Base-by-base conservation (phyloP, 1,140 invertebrate species). In the Bombus difficillimus region DNA sequence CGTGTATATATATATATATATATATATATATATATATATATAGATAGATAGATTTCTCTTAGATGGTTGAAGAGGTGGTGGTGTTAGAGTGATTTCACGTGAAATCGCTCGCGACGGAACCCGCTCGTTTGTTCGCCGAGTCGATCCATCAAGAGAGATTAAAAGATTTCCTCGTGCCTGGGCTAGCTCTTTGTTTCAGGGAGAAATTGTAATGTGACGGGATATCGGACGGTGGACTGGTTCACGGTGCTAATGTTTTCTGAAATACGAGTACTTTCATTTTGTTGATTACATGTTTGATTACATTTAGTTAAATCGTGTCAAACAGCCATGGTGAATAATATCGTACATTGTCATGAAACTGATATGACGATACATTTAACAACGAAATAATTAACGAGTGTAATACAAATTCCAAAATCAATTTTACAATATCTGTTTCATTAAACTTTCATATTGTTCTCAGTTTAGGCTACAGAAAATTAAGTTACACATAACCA, bases 1-100 rank as follows among this genome's bases (percentile, higher is more conserved):
- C 6, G 6, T 22, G 15, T 47, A 0, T 8, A 22, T 53, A 15
- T 41, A 43, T 43, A 47, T 53, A 53, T 2, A n/a, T 5, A 18
- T 1, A n/a, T 62, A 62, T 12, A 62, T 62, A n/a, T n/a, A 34
- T 47, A 2, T 8, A 22, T 53, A 15, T 41, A 43, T 43, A 47
- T 53, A 53, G 0, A 62, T 5, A 18, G 1, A n/a, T 62, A 62
- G 28, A 62, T 62, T n/a, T 62, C 59, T 62, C 37, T n/a, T 25
- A 0, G 37, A 28, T 12, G 41, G 66, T 8, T n/a, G 69, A 34
- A 18, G 39, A 28, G 25, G 8, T 13, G 13, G 12, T 37, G 25
- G 62, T 15, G 59, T 68, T 75, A 66, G 47, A 53, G 34, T 47
- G 74, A 84, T 78, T 78, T 71, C 47, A 18, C 82, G 64, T 34